Conservation (phyloP, 2,113 vertebrate species). For the Halcyon senegalensis region DNA sequence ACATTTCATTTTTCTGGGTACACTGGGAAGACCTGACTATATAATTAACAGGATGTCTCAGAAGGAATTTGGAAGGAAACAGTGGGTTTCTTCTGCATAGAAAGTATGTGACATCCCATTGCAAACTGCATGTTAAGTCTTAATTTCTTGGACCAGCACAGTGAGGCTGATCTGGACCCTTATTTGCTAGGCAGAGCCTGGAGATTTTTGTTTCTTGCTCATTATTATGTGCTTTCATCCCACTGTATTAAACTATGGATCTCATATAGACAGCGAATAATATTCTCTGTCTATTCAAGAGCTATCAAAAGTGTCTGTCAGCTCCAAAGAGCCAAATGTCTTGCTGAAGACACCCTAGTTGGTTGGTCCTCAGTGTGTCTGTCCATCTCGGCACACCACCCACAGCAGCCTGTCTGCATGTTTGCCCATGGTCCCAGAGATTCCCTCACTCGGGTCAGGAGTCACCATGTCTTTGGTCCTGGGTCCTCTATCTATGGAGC, state of each 20-base stretch:
- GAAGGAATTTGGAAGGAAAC: not conserved
- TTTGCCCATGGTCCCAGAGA: not conserved
- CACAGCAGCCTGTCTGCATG: not conserved
- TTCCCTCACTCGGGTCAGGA: not conserved
- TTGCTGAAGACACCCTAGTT: not conserved
- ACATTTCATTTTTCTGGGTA: not conserved
- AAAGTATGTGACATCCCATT: not conserved
- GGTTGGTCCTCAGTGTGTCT: not conserved
- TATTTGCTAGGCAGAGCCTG: not conserved
- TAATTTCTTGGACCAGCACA: not conserved
- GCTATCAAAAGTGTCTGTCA: not conserved
- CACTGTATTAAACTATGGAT: not conserved
- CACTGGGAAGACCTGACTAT: not conserved
- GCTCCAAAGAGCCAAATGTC: not conserved
- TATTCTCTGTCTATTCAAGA: not conserved
- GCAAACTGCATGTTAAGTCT: not conserved
- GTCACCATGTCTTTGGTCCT: not conserved
- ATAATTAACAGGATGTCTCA: not conserved
- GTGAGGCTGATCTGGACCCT: not conserved
- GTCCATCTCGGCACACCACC: not conserved
- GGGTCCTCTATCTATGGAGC: not conserved
- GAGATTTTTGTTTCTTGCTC: not conserved
- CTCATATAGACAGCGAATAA: not conserved
- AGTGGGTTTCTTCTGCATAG: not conserved
- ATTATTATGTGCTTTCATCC: not conserved